Evolutionary conservation across 2,888 invertebrate species (phyloP), one percentile per base, ranked within the genome.

Genomic region (Gortyna flavago): DNA sequence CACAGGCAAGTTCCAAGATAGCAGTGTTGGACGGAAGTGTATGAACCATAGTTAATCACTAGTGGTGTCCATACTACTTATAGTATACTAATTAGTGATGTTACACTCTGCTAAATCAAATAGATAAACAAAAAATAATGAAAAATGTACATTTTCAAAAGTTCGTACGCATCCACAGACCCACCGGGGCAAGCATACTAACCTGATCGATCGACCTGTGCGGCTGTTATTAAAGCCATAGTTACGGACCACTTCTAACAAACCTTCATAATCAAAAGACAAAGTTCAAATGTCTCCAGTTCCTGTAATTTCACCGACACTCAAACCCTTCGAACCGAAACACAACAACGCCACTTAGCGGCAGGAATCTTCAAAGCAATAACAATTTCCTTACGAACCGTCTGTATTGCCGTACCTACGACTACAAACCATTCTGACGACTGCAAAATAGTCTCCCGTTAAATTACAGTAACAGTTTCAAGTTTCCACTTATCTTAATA

Each of bases 401-500:
- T 51, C 13, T n/a, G 8, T 25, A 29, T 6, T 41, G 16, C 41
- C 21, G n/a, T 5, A n/a, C n/a, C n/a, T n/a, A 38, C 64, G 18
- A n/a, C 8, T 35, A 13, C 21, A 13, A 69, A 62, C 35, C 11
- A 64, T 64, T n/a, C 35, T 69, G 11, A n/a, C 35, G n/a, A 69
- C 69, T 51, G 35, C 78, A 65, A 59, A 79, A 79, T 65, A 80
- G 59, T 29, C 29, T 7, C 11, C 51, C 32, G 57, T 84, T 68
- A 54, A 69, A 71, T 59, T 59, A 35, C 71, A 70, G 64, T 41
- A 68, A 16, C 74, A 73, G 61, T 70, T 81, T 85, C 69, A 65
- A 75, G 65, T 77, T 65, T 48, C 64, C 44, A 70, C 72, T 79
- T 66, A 57, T 79, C 72, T 79, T 61, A 72, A 71, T 84, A 69